Evolutionary conservation across 2,888 invertebrate species (phyloP), one percentile per base, ranked within the genome.

Genomic region (Lithosia quadra): DNA sequence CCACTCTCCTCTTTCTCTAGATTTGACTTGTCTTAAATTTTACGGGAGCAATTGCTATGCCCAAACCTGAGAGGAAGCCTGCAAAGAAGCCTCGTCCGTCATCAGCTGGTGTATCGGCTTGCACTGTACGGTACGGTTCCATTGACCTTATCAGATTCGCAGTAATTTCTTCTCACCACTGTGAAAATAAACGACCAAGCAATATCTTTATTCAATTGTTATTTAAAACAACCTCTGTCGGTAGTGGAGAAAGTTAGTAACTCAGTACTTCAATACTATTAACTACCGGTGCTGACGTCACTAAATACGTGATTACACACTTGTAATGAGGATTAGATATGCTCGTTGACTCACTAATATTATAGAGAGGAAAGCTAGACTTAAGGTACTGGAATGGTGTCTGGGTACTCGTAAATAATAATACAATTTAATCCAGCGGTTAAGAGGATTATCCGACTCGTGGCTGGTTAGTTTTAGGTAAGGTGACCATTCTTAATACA

Each of bases 241-340:
- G 56, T 21, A 28, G 49, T 60, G 43, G 68, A 69, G 68, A 69
- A 69, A 69, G 68, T 64, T 63, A 33, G n/a, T 56, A n/a, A 33
- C 33, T 61, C 55, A 53, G 68, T 64, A 68, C 60, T 57, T 68
- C 60, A 61, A 67, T 33, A 57, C 55, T 39, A 68, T 59, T 68
- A 68, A 36, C 24, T 59, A 66, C 43, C 57, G 71, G 34, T 22
- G 21, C 61, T 82, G 73, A 72, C 78, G 82, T 79, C 79, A 80
- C 67, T 61, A 61, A 68, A 58, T 79, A 79, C 80, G 80, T 81
- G 82, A 79, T 79, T 74, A 74, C 58, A 58, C 66, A 82, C 77
- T 77, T 74, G 53, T 59, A 68, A 67, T 68, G 72, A 63, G 55
- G 58, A 73, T 77, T 72, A 73, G 61, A 63, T 53, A 71, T 56